A percentile compares a stretch with the other conserved stretches of the same genome.
phyloP scores from a whole-genome alignment of 2,888 invertebrate genomes.

The Chaetogeoica ovagalla region DNA sequence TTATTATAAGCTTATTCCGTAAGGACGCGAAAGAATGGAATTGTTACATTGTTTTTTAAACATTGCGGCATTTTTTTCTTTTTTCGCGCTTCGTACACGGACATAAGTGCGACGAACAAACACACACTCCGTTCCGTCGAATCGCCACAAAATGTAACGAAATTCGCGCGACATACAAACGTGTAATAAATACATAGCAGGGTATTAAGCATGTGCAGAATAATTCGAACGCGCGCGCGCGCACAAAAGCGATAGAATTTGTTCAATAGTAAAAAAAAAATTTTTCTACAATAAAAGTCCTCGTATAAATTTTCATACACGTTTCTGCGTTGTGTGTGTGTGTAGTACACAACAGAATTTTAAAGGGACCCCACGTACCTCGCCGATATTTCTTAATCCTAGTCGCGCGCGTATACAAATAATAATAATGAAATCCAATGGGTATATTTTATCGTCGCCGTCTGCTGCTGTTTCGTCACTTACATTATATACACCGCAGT shows the following conservation, averaged over 20 bases:
- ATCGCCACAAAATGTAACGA: too few relatives aligned
- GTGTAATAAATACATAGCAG: too few relatives aligned
- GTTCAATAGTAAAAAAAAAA: background rate
- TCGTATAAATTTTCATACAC: background rate
- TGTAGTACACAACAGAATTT: background rate
- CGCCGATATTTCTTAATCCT: constrained; percentile 34
- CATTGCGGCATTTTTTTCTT: too few relatives aligned
- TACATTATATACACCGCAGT: constrained; percentile 12
- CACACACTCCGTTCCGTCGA: too few relatives aligned
- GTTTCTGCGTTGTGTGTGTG: too few relatives aligned
- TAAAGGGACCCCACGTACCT: background rate
- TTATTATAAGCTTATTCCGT: constrained; percentile 2
- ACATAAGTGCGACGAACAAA: too few relatives aligned
- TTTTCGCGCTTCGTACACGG: too few relatives aligned
- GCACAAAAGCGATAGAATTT: background rate
- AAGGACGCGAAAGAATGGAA: background rate
- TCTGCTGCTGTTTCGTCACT: constrained; percentile 40
- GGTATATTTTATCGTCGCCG: constrained; percentile 19
- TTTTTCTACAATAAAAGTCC: constrained; percentile 1
- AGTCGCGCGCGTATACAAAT: constrained; percentile 9
- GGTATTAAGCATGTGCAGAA: too few relatives aligned
- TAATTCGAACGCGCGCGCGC: too few relatives aligned
- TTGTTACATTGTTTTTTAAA: too few relatives aligned
- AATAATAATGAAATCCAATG: constrained; percentile 34
- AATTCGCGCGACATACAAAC: too few relatives aligned